Conservation (phyloP, 2,888 invertebrate species). For the Anoplius nigerrimus region DNA sequence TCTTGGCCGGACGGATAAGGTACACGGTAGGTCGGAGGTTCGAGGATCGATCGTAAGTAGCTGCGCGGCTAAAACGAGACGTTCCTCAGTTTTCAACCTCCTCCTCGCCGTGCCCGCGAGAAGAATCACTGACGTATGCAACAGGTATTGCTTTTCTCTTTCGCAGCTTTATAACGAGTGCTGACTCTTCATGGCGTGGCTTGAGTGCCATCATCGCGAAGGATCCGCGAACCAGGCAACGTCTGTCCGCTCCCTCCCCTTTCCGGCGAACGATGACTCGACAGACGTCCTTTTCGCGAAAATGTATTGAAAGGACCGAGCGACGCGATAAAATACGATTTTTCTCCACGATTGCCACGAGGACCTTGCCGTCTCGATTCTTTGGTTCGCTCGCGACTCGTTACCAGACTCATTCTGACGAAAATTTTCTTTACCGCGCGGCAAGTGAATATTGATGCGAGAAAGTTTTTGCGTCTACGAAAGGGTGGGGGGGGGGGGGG, state of each 20-base stretch:
- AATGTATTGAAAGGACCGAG: constrained; percentile 9
- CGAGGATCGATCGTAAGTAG: constrained; percentile 15
- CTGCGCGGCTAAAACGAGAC: constrained; percentile 31
- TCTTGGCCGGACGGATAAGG: background rate
- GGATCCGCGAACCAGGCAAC: constrained; percentile 53
- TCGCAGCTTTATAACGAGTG: constrained; percentile 64
- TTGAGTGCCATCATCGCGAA: constrained; percentile 66
- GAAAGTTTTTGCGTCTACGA: background rate
- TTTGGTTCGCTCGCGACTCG: background rate
- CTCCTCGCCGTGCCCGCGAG: constrained; percentile 29
- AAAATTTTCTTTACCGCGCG: background rate
- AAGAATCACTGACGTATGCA: constrained; percentile 58
- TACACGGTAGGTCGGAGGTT: background rate
- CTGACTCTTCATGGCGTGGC: constrained; percentile 60
- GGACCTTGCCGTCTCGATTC: background rate
- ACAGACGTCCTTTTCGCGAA: constrained; percentile 2
- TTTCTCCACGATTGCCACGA: background rate
- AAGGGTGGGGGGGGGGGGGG: too few species aligned
- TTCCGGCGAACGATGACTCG: constrained; percentile 15
- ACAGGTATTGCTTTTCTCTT: constrained; percentile 61
- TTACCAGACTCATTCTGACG: background rate
- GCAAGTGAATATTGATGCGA: constrained; percentile 3
- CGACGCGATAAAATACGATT: background rate
- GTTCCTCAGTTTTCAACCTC: constrained; percentile 25
- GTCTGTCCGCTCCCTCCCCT: constrained; percentile 4